A percentile compares a stretch with the other conserved stretches of the same genome.
Conservation (phyloP, 1,140 invertebrate genomes). For the Phymorhynchus buccinoides region DNA sequence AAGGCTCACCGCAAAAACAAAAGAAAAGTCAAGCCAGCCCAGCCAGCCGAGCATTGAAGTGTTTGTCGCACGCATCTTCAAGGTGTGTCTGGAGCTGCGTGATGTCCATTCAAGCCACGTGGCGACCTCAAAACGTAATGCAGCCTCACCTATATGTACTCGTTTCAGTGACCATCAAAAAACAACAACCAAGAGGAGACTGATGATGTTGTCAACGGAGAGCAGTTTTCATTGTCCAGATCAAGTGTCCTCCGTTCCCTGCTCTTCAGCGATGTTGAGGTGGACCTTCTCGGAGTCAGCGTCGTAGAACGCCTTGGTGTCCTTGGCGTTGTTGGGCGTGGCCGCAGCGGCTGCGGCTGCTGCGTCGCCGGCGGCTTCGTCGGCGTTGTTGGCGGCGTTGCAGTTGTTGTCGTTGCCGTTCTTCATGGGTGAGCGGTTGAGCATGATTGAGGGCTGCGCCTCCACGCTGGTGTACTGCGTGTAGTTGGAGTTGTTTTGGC, state of each 20-base stretch:
- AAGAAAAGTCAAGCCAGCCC: not conserved
- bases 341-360: conserved; percentile 64
- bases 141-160: not conserved
- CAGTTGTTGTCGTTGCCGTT: conserved; percentile 60
- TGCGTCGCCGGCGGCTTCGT: conserved; percentile 53
- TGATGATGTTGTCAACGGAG: not conserved
- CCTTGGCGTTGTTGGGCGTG: conserved; percentile 49
- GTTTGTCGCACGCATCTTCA: not conserved
- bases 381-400: conserved; percentile 43
- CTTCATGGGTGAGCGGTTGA: conserved; percentile 65
- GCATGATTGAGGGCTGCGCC: conserved; percentile 63
- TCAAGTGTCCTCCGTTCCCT: conserved; percentile 39
- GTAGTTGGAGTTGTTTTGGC: conserved; percentile 57
- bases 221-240: not conserved
- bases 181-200: not conserved
- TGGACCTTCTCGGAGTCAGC: conserved; percentile 68
- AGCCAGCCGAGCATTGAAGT: not conserved
- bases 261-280: conserved; percentile 63
- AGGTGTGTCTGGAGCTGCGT: not conserved
- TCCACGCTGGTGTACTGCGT: conserved; percentile 70
- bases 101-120: conserved; percentile 4
- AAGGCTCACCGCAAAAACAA: not conserved
- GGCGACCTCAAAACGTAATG: not conserved
- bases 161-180: no score
- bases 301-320: conserved; percentile 66